These are phyloP conservation scores for Sylvia borin DNA, from an alignment of 2,797 vertebrate genomes.

Conservation along the genomic window DNA sequence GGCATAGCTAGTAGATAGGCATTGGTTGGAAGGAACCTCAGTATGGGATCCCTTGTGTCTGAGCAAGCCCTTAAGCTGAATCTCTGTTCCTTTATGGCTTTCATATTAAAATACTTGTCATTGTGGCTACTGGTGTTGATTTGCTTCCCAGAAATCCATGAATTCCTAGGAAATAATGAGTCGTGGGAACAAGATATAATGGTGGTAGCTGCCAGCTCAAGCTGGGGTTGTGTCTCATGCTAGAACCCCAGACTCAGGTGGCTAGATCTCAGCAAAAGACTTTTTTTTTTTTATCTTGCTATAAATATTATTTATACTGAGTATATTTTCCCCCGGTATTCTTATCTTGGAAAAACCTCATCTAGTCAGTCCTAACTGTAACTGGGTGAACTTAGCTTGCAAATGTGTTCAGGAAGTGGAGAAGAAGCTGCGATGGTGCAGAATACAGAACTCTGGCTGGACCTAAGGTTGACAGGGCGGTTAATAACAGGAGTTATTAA, in stretches of 20 bases:
- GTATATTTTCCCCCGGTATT: neutral
- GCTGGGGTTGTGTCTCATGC: neutral
- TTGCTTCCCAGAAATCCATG: neutral
- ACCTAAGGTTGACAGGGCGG: neutral
- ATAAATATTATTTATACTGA: neutral
- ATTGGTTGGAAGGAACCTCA: neutral
- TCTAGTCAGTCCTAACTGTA: neutral
- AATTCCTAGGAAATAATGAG: neutral
- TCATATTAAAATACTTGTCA: neutral
- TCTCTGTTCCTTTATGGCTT: neutral
- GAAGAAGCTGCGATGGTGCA: neutral
- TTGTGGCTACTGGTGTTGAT: neutral
- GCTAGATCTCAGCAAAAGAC: neutral
- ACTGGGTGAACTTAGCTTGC: neutral
- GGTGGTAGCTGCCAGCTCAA: neutral
- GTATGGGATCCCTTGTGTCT: neutral
- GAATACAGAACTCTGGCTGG: accelerated
- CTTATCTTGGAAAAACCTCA: neutral
- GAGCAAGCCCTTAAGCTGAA: neutral
- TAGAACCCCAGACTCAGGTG: neutral
- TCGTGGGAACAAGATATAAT: neutral
- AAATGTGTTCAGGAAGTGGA: neutral
- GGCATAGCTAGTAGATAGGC: neutral
- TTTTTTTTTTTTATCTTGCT: neutral
- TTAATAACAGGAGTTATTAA: neutral